Conservation (phyloP, 2,797 vertebrate species). For the Lepilemur ruficaudatus region DNA sequence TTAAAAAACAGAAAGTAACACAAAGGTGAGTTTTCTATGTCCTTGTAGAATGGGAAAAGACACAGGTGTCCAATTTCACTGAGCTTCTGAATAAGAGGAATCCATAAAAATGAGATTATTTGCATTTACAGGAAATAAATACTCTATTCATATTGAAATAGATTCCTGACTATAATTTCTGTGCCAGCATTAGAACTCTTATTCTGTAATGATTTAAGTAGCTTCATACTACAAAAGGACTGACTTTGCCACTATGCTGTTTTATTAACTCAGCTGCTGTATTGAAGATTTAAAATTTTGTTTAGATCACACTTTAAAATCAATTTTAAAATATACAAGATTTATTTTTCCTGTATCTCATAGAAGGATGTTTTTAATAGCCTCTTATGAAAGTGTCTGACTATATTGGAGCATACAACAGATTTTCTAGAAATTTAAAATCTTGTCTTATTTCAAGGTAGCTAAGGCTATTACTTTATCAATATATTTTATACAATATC, state of each 20-base stretch:
- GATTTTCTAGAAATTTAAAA: not conserved
- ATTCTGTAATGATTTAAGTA: conserved; percentile 33
- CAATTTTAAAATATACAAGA: not conserved
- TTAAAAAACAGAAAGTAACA: not conserved
- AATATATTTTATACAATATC: not conserved
- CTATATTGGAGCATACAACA: not conserved
- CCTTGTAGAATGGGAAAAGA: conserved; percentile 32
- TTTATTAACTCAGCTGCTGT: conserved; percentile 44
- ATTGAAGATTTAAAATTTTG: conserved; percentile 39
- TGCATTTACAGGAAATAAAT: conserved; percentile 68
- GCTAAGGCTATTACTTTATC: not conserved
- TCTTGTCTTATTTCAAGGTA: not conserved
- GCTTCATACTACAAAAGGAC: conserved; percentile 48
- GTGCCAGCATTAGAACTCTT: not conserved
- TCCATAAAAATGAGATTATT: conserved; percentile 58
- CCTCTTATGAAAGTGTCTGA: not conserved
- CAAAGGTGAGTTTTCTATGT: not conserved
- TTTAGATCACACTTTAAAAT: conserved; percentile 45
- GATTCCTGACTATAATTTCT: conserved; percentile 45
- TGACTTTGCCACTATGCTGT: conserved; percentile 36
- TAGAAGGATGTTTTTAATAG: not conserved
- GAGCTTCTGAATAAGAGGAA: conserved; percentile 46
- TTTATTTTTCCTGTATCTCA: conserved; percentile 46
- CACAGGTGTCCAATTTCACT: conserved; percentile 38
- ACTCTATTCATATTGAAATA: conserved; percentile 68